Evolutionary conservation across 2,113 vertebrate genomes (phyloP).

Genomic region (Chionodraco myersi): DNA sequence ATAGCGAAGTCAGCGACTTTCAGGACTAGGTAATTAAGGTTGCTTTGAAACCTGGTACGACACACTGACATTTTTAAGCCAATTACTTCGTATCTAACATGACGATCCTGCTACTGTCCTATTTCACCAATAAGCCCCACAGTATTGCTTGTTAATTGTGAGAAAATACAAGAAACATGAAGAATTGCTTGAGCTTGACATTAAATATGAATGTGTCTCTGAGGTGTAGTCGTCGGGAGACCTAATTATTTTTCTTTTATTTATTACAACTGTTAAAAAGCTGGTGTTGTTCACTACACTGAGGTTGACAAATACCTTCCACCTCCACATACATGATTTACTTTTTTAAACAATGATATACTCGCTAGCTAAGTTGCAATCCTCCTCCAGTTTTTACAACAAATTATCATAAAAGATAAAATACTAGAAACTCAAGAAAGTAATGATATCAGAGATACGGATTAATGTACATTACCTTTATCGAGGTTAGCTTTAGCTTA

Average conservation of each 20-base stretch:
- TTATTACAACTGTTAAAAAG: neutral
- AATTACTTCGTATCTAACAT: neutral
- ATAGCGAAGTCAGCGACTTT: no score
- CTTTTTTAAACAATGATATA: neutral
- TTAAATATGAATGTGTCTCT: neutral
- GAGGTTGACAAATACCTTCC: neutral
- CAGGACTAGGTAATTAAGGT: no score
- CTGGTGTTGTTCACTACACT: neutral
- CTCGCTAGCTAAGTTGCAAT: no score
- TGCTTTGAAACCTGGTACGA: no score
- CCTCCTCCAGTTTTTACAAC: no score
- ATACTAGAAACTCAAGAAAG: no score
- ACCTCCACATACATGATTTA: neutral
- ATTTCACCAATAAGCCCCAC: no score
- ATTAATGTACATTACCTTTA: no score
- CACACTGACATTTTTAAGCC: no score
- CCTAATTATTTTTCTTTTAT: neutral
- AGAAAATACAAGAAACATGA: neutral
- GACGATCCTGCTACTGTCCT: neutral
- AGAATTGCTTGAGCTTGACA: neutral
- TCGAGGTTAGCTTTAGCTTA: no score
- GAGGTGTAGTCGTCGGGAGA: neutral
- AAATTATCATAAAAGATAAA: no score
- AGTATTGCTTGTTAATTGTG: neutral
- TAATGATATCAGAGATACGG: no score